Percentiles rank a stretch among this genome's conserved stretches.
Conservation (phyloP, 30 jellyfish, hydroid and myxozoan species). For the Turritopsis dohrnii region DNA sequence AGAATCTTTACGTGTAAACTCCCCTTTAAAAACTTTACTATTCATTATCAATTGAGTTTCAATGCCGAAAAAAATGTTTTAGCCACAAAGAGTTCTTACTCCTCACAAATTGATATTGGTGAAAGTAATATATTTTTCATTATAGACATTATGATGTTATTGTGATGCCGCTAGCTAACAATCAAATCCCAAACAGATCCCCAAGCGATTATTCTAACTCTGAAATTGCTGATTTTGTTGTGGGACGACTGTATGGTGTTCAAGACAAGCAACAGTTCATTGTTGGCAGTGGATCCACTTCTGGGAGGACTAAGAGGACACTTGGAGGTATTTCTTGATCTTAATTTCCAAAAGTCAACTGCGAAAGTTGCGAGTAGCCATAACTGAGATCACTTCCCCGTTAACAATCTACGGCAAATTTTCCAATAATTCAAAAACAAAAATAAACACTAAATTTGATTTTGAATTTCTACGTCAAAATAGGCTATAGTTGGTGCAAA, state of each 20-base stretch:
- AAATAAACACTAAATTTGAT: too few species aligned
- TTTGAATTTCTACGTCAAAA: too few species aligned
- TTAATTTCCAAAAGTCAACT: too few species aligned
- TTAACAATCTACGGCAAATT: too few species aligned
- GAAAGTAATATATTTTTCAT: not conserved
- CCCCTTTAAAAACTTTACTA: too few species aligned
- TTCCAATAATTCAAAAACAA: too few species aligned
- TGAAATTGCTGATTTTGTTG: not conserved
- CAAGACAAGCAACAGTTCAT: constrained; percentile 2
- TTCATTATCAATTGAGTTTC: too few species aligned
- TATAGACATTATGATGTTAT: constrained; percentile 9
- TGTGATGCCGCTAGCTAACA: not conserved
- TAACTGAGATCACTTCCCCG: too few species aligned
- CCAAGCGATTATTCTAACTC: not conserved
- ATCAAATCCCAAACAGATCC: not conserved
- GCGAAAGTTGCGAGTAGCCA: too few species aligned
- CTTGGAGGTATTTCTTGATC: constrained; percentile 11
- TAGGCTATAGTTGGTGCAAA: too few species aligned
- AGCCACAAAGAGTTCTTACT: not conserved
- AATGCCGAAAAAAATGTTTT: not conserved
- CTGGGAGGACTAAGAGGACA: not conserved
- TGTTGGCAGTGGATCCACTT: not conserved
- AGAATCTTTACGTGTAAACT: too few species aligned
- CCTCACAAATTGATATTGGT: not conserved
- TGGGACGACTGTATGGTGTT: not conserved